Base-by-base conservation (phyloP, 2,113 vertebrate species). In the Sporophila hypoxantha region DNA sequence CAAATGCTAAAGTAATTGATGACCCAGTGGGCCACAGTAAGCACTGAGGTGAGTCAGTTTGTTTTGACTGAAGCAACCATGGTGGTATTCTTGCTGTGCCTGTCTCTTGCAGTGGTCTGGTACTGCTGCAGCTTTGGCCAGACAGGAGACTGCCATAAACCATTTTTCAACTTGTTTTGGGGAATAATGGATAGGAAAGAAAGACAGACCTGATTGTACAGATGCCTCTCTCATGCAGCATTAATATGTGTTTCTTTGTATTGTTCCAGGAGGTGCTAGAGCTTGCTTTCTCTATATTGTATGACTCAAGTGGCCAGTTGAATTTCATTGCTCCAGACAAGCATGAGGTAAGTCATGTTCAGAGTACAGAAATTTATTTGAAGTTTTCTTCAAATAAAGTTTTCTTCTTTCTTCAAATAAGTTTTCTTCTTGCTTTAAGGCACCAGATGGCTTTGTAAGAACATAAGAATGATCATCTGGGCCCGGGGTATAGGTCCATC, bases 291-390 rank as follows among this genome's bases (percentile, higher is more conserved):
- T 99, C 99, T 57, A 98, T 99, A 96, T 94, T 99, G 91, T 99
- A 99, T 41, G 99, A 99, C 96, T 99, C 99, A 1, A 99, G 99
- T 76, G 99, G 99, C 95, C 98, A 99, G 66, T 85, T 99, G 96
- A 99, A 99, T 97, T 99, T 99, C 95, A 99, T 99, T 26, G 99
- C 99, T 96, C 99, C 99, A 79, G 98, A 99, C 95, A 99, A 99
- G 93, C 98, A 99, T n/a, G 99, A 99, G 98, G 99, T 99, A 97
- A 98, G 97, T 78, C 47, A 62, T 37, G 13, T 61, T 80, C 61
- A 77, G 76, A 77, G 57, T 22, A 71, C 8, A 46, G 56, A 75
- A 88, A 56, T 56, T 89, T 77, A 50, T 64, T 49, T 75, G 52
- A 30, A 77, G 27, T 41, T 65, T 4, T 53, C 20, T 52, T 44